phyloP scores from a whole-genome alignment of 2,888 invertebrate genomes.

The Acanthacorydalis orientalis region DNA sequence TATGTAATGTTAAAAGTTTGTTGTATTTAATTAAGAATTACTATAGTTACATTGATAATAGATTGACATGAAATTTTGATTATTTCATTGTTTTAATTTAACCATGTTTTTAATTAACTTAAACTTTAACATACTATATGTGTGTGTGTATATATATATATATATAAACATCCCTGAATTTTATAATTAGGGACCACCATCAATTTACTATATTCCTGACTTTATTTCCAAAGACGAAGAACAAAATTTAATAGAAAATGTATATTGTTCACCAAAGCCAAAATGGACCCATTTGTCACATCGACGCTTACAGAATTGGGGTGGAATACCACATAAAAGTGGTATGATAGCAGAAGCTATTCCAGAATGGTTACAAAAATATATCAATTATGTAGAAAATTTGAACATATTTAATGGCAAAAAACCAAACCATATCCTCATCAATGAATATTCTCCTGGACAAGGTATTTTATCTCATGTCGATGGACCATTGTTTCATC shows the following conservation, averaged over 20 bases:
- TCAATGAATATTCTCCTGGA: conserved; percentile 85
- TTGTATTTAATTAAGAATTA: no score
- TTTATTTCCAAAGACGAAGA: conserved; percentile 67
- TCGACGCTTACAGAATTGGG: conserved; percentile 93
- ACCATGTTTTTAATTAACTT: not conserved
- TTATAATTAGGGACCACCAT: conserved; percentile 32
- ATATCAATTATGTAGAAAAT: conserved; percentile 49
- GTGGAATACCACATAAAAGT: conserved; percentile 82
- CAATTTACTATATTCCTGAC: conserved; percentile 68
- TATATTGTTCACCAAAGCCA: conserved; percentile 71
- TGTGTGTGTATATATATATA: not conserved
- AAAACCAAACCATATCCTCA: conserved; percentile 79
- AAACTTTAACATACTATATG: no score
- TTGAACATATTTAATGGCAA: conserved; percentile 53
- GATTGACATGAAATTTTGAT: no score
- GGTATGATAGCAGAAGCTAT: conserved; percentile 86
- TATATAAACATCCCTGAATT: not conserved
- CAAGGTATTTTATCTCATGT: conserved; percentile 97
- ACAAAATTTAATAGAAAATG: conserved; percentile 46
- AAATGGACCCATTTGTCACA: conserved; percentile 91
- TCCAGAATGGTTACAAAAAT: conserved; percentile 66
- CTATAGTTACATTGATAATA: no score
- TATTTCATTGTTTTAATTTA: no score
- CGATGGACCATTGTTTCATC: conserved; percentile 88
- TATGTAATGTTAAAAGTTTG: no score